phyloP scores from a whole-genome alignment of 2,113 vertebrate species.

The Scopus umbretta region DNA sequence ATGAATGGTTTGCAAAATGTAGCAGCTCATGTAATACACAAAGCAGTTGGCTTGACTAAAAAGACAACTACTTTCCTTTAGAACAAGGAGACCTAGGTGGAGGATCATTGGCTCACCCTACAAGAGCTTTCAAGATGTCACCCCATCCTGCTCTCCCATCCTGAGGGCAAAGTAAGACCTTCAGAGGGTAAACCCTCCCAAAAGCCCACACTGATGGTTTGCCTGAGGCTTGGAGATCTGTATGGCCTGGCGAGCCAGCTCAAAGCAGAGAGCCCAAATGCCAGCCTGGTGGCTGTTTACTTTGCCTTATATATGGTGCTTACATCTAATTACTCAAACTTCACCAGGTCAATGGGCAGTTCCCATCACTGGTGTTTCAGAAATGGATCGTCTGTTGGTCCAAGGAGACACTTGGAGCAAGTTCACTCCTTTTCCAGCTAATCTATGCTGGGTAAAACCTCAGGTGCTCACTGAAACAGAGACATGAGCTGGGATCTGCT shows the following conservation, averaged over 20 bases:
- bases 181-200: neutral
- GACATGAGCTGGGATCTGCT: neutral
- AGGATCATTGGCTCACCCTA: neutral
- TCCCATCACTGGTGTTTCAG: neutral
- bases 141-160: neutral
- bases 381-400: neutral
- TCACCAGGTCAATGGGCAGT: neutral
- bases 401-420: neutral
- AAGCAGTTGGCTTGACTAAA: neutral
- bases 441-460: neutral
- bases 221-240: neutral
- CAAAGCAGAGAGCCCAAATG: neutral
- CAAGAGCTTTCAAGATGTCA: neutral
- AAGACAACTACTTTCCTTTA: neutral
- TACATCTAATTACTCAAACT: neutral
- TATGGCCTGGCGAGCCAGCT: neutral
- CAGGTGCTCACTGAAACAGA: neutral
- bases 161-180: neutral
- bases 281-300: fast-evolving
- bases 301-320: neutral
- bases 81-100: neutral
- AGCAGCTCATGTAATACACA: neutral
- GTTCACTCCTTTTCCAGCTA: neutral
- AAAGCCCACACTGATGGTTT: neutral
- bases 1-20: neutral